Base-by-base conservation (phyloP, 2,797 vertebrate species). In the Pitangus sulphuratus region DNA sequence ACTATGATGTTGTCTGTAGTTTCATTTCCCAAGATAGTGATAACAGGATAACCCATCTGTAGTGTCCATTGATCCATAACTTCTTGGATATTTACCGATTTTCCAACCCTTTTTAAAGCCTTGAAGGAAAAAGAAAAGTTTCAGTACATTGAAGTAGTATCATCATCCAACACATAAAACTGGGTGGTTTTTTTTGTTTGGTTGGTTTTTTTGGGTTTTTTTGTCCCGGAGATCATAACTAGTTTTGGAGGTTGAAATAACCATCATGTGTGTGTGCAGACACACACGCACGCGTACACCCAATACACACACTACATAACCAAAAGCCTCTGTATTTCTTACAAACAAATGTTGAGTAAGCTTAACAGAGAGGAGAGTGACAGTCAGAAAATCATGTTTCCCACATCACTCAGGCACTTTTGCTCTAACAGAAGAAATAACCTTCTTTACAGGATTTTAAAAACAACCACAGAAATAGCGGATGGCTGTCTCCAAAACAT, bases 61-160 rank as follows among this genome's bases (percentile, higher is more conserved):
- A 99, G 98, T 24, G 99, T 99, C 99, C 99, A 99, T 71, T 99
- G 98, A 98, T 99, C 99, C 99, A 99, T 99, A 93, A 99, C 99
- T 95, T 98, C 98, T 56, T 99, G 98, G 42, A 99, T 98, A 97
- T 99, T 98, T 80, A 99, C 98, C 97, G 98, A 98, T 97, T 98
- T 99, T 85, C 99, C 99, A 97, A 99, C 98, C 37, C 98, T 99
- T 94, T 97, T 98, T 98, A 99, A 98, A 91, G 99, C 99, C 99
- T 99, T 98, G 56, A 84, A 86, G 77, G 97, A 85, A 58, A 95
- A 86, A 97, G 25, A 57, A 37, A 72, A 92, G 22, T 95, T 93
- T 97, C 80, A 97, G 35, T 90, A 92, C 62, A 37, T 20, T 75
- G 82, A 95, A 65, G 45, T 15, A 90, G 25, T 80, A 66, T 8